These are phyloP conservation scores for Diadophis punctatus DNA, from an alignment of 2,113 vertebrate genomes.

Conservation along the genomic window DNA sequence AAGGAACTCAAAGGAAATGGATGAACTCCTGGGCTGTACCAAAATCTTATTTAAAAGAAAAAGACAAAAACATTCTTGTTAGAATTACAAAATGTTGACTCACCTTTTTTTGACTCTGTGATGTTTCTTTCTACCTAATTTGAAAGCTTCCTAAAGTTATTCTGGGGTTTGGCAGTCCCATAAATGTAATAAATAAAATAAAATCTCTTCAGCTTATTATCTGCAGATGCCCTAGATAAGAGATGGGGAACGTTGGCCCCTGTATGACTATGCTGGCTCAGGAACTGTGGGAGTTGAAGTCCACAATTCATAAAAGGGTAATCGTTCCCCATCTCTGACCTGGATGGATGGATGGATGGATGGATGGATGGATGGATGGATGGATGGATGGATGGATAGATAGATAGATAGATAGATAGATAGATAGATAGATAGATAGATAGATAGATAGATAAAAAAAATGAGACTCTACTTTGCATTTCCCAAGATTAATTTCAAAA, in stretches of 20 bases:
- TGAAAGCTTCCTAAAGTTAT: neutral
- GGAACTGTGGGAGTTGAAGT: neutral
- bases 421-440: neutral
- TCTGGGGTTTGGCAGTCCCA: neutral
- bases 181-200: neutral
- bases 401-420: neutral
- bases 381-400: too few relatives aligned
- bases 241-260: neutral
- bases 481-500: constrained; percentile 1
- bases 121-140: neutral
- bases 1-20: neutral
- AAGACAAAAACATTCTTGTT: neutral
- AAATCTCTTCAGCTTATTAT: constrained; percentile 21
- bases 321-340: neutral
- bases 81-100: neutral
- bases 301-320: neutral
- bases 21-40: neutral
- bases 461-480: constrained; percentile 4
- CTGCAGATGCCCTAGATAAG: too few relatives aligned
- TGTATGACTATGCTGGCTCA: neutral
- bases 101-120: neutral
- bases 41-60: constrained; percentile 20
- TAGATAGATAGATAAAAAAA: neutral
- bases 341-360: neutral
- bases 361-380: neutral